These are phyloP conservation scores for Pipa parva DNA, from an alignment of 2,113 vertebrate species.

Conservation along the genomic window DNA sequence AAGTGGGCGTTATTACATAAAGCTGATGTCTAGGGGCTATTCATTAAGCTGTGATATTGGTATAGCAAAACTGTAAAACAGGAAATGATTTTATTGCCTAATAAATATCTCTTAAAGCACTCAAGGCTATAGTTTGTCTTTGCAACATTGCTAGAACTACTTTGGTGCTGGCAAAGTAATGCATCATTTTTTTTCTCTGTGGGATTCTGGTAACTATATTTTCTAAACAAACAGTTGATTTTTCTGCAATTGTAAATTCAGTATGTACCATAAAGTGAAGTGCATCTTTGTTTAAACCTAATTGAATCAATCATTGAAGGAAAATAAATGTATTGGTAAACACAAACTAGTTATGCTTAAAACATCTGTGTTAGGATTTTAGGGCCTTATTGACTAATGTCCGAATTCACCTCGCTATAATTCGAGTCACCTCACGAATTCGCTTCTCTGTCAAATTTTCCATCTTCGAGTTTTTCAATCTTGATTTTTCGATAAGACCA, in stretches of 20 bases:
- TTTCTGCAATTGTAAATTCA: not conserved
- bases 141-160: not conserved
- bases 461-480: too few species aligned
- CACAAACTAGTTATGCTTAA: too few species aligned
- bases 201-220: not conserved
- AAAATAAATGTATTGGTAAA: too few species aligned
- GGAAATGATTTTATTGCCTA: not conserved
- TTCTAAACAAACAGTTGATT: not conserved
- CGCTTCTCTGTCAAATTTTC: too few species aligned
- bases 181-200: not conserved
- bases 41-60: not conserved
- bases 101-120: conserved; percentile 1
- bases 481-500: too few species aligned
- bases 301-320: too few species aligned
- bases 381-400: too few species aligned
- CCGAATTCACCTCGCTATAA: too few species aligned
- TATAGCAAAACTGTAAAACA: not conserved
- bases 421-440: too few species aligned
- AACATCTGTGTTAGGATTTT: too few species aligned
- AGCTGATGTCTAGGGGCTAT: not conserved
- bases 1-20: not conserved
- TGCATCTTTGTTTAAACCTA: too few species aligned
- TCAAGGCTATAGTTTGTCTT: not conserved
- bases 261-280: not conserved
- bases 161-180: not conserved